Conservation (phyloP, 2,888 invertebrate species). For the Andrena camellia region DNA sequence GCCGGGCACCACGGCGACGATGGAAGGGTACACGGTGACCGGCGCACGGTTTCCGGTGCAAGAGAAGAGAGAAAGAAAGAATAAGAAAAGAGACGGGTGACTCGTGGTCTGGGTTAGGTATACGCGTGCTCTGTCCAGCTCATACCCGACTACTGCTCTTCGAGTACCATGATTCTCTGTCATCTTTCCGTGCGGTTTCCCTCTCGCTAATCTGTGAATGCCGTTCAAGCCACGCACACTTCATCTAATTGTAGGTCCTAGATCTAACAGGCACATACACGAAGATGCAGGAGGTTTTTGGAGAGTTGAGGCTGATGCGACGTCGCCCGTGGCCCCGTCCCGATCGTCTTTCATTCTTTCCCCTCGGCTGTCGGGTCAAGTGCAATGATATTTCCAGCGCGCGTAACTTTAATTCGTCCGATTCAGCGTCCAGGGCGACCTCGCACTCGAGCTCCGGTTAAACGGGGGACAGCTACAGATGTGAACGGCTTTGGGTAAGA, state of each 20-base stretch:
- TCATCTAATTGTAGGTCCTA: slow-evolving; percentile 74
- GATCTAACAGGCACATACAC: slow-evolving; percentile 76
- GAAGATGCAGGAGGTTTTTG: slow-evolving; percentile 65
- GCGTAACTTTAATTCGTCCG: background rate
- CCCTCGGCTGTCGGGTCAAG: no score
- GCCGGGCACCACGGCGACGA: slow-evolving; percentile 14
- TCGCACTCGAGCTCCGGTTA: slow-evolving; percentile 56
- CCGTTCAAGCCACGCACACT: slow-evolving; percentile 74
- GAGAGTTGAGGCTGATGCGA: slow-evolving; percentile 52
- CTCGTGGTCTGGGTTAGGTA: slow-evolving; percentile 17
- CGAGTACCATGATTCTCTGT: slow-evolving; percentile 33
- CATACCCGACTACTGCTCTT: slow-evolving; percentile 25
- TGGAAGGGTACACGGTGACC: slow-evolving; percentile 29
- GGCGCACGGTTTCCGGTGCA: slow-evolving; percentile 49
- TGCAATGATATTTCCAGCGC: background rate
- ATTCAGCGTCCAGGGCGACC: slow-evolving; percentile 46
- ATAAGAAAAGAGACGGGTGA: slow-evolving; percentile 49
- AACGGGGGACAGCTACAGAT: slow-evolving; percentile 44
- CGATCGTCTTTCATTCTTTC: background rate
- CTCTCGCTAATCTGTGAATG: slow-evolving; percentile 56
- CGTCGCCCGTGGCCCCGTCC: slow-evolving; percentile 42
- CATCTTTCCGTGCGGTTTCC: slow-evolving; percentile 51
- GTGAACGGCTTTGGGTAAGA: slow-evolving; percentile 44
- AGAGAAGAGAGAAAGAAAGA: slow-evolving; percentile 62
- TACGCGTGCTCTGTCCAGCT: slow-evolving; percentile 48